Conservation (phyloP, 2,888 invertebrate genomes). For the Sinhomidia bicolor region DNA sequence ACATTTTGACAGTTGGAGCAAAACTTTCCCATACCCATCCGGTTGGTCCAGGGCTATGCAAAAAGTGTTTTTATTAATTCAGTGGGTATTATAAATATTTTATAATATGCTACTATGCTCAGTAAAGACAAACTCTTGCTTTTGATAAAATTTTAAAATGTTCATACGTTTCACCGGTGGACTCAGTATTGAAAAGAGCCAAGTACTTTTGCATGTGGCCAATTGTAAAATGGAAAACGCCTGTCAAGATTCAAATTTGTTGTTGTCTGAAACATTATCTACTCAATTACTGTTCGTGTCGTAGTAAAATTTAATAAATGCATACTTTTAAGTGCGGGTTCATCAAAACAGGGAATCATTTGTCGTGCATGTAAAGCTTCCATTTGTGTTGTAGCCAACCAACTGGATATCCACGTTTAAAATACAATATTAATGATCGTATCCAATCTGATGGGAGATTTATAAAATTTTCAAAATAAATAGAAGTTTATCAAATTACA, state of each 20-base stretch:
- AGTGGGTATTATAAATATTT: background rate
- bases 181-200: conserved; percentile 66
- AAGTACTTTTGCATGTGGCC: conserved; percentile 58
- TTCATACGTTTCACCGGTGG: conserved; percentile 20
- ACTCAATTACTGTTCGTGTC: background rate
- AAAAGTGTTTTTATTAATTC: background rate
- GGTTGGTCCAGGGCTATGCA: conserved; percentile 47
- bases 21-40: conserved; percentile 68
- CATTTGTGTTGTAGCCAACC: conserved; percentile 75
- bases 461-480: too few relatives aligned
- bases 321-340: conserved; percentile 71
- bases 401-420: conserved; percentile 53
- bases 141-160: too few relatives aligned
- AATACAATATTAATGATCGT: background rate
- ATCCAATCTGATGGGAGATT: background rate
- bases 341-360: conserved; percentile 76
- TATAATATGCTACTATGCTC: too few relatives aligned
- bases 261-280: background rate
- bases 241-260: conserved; percentile 19
- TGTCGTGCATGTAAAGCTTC: conserved; percentile 76
- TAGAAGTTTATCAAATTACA: too few relatives aligned
- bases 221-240: conserved; percentile 63
- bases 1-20: conserved; percentile 62
- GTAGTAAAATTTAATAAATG: too few relatives aligned
- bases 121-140: too few relatives aligned